These are phyloP conservation scores for Pediacus dermestoides DNA, from an alignment of 2,888 invertebrate genomes.

Conservation along the genomic window DNA sequence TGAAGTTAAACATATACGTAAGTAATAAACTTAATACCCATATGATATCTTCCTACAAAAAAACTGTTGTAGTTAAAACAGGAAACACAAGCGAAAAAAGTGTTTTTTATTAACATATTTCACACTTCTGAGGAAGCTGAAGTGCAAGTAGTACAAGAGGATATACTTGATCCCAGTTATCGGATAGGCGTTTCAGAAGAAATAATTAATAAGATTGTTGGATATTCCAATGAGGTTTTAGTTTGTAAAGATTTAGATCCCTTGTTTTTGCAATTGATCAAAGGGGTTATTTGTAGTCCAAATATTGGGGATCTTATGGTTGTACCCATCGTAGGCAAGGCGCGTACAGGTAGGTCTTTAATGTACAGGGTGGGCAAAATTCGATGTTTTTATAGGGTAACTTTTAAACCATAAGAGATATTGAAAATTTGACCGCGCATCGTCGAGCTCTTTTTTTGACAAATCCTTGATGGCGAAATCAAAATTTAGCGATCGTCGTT, in stretches of 20 bases:
- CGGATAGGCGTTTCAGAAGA: constrained; percentile 48
- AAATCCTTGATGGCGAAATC: no score
- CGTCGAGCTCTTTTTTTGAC: no score
- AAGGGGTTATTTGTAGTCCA: no score
- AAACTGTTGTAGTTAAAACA: constrained; percentile 42
- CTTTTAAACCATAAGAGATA: no score
- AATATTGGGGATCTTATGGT: constrained; percentile 28
- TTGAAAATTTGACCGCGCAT: no score
- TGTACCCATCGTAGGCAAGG: constrained; percentile 33
- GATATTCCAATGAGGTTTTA: no score
- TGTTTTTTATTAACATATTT: constrained; percentile 56
- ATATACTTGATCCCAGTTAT: constrained; percentile 51
- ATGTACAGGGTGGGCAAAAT: no score
- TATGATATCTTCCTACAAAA: not conserved
- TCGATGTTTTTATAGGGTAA: no score
- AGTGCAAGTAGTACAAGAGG: constrained; percentile 57
- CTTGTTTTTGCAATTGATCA: no score
- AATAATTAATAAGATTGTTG: constrained; percentile 35
- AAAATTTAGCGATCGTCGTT: no score
- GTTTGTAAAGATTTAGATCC: no score
- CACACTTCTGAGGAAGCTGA: constrained; percentile 57
- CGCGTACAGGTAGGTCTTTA: constrained; percentile 25
- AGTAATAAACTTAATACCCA: constrained; percentile 32
- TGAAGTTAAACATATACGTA: constrained; percentile 61
- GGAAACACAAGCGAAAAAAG: constrained; percentile 53